Evolutionary conservation across 2,113 vertebrate genomes (phyloP).

Genomic region (Psittacara wagleri): DNA sequence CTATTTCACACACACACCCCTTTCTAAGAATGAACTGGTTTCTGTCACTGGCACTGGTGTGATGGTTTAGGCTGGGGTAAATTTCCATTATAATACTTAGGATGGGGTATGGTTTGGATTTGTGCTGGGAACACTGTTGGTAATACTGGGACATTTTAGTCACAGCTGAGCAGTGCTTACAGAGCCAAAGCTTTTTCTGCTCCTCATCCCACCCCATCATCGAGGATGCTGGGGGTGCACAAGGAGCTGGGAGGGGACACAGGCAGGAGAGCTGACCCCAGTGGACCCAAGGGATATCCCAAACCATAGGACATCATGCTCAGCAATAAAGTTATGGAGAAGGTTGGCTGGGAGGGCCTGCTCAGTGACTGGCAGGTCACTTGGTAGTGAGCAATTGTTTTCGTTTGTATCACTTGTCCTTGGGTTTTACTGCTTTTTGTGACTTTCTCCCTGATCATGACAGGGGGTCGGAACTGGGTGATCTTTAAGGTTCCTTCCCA

Average conservation of each 20-base stretch:
- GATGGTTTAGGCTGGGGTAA: background rate
- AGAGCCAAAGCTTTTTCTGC: background rate
- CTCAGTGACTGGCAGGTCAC: background rate
- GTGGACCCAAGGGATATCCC: background rate
- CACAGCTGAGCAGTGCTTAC: background rate
- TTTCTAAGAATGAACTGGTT: background rate
- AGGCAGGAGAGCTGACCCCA: background rate
- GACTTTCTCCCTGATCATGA: background rate
- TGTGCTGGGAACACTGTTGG: background rate
- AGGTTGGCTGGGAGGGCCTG: background rate
- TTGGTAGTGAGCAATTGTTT: background rate
- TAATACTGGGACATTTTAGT: background rate
- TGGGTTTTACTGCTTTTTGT: background rate
- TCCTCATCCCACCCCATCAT: background rate
- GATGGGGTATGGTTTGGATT: background rate
- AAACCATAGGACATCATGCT: background rate
- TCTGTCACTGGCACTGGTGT: background rate
- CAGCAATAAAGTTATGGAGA: background rate
- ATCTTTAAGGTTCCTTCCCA: background rate
- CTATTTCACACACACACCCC: background rate
- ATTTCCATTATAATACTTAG: background rate
- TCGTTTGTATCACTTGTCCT: background rate
- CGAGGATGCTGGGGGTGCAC: background rate
- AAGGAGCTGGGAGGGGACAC: background rate
- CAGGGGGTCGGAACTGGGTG: background rate